Conservation (phyloP, 1,140 invertebrate genomes). For the Drosophila biarmipes region DNA sequence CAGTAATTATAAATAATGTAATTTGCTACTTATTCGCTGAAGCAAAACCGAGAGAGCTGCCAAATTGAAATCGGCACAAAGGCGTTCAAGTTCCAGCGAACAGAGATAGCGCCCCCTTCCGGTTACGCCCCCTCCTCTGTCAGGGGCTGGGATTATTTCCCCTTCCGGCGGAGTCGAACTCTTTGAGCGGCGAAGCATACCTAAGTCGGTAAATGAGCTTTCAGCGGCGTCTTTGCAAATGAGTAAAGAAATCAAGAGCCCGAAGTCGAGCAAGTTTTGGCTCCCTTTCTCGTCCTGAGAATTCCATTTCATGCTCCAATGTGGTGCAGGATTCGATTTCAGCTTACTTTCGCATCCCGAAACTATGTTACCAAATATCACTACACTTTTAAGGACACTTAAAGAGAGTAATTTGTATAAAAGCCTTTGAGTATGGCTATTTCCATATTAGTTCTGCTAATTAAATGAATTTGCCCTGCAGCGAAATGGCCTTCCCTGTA, state of each 20-base stretch:
- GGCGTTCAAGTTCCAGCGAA: constrained; percentile 14
- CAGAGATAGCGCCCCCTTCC: constrained; percentile 2
- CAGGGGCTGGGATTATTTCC: neutral
- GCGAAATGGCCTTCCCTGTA: no score
- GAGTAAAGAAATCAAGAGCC: constrained; percentile 10
- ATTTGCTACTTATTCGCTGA: neutral
- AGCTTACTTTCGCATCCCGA: neutral
- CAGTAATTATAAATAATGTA: no score
- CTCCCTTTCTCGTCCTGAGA: no score
- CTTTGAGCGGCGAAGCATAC: constrained; percentile 37
- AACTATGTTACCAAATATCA: neutral
- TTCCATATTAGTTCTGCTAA: no score
- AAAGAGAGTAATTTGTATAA: no score
- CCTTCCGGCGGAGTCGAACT: neutral
- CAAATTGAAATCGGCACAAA: constrained; percentile 48
- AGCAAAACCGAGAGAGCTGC: neutral
- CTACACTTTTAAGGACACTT: no score
- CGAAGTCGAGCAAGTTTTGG: neutral
- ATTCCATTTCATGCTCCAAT: constrained; percentile 14
- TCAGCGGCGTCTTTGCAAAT: constrained; percentile 2
- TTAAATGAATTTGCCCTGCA: no score
- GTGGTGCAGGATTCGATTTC: neutral
- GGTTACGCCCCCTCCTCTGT: neutral
- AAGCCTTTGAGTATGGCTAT: no score
- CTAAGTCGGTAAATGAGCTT: constrained; percentile 33